Base-by-base conservation (phyloP, 1,140 invertebrate species). In the Procambarus virginalis region DNA sequence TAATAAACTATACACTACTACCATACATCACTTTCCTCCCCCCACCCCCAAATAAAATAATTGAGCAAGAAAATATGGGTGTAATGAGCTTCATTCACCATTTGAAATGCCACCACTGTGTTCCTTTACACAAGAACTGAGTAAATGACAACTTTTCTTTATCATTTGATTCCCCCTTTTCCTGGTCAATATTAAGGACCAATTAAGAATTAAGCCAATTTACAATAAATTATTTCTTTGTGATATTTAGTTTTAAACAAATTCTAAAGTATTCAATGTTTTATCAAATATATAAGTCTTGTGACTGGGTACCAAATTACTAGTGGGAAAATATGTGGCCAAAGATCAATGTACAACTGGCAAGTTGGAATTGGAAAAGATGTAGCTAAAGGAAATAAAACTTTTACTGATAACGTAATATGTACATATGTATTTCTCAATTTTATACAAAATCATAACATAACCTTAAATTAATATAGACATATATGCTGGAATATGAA, bases 401-500 rank as follows among this genome's bases (percentile, higher is more conserved):
- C n/a, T 34, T 55, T 68, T 73, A 70, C 73, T 84, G 46, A 48
- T 73, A 68, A 84, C 68, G 55, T 75, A 58, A 84, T 86, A 86
- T 79, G 45, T 77, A 86, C 58, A 79, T 79, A 78, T 86, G 20
- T 79, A 64, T n/a, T 79, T 49, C 80, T 48, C 22, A 68, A 20
- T 12, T 84, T 86, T 79, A 70, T 79, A 86, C 85, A 78, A 86
- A 84, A 84, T 75, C 55, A 84, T 84, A 86, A 86, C 85, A 75
- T 84, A 86, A 79, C 76, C 76, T 80, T 86, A 86, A 80, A 34
- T 78, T 79, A 78, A 60, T 78, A 83, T 83, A 83, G 80, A 83
- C 64, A 45, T 81, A 51, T 85, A 86, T 79, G 60, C 49, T 68
- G 85, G 85, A 86, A 86, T 86, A 86, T 68, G 14, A 3, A 58